Base-by-base conservation (phyloP, 1,140 invertebrate species). In the Drosophila gunungcola region DNA sequence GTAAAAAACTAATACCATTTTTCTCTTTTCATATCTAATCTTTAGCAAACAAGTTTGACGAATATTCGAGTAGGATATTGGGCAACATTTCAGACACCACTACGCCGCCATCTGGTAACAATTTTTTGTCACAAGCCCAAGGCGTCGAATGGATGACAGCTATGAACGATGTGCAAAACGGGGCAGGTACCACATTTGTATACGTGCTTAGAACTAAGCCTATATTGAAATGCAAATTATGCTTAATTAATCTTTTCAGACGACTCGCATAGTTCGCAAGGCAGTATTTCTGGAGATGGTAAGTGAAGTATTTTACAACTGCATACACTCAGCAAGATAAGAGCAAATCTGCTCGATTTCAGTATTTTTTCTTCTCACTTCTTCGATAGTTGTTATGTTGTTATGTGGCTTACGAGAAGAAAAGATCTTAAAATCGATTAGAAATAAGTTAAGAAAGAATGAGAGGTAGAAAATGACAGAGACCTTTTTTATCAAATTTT, bases 221-320 rank as follows among this genome's bases (percentile, higher is more conserved):
- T 43, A 21, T 36, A 36, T 32, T 29, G 25, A 45, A 41, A 27
- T 29, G 3, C 12, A 4, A 36, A 48, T 36, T 36, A 21, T 52
- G 11, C 9, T 41, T 0, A 32, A 32, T 49, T 61, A 12, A 43
- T 13, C 9, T n/a, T 67, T 79, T 57, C 42, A 92, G 91, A 92
- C 56, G 91, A 92, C 64, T 91, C 90, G 2, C 90, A 78, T 56
- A 92, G 91, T 54, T 92, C 91, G 9, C 91, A 92, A 60, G 91
- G 82, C 32, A 92, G 91, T 42, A 90, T 92, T 55, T 90, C 84
- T 11, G 91, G 91, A 4, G 91, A 92, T 51, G 91, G 91, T 92
- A 73, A 90, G 91, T 75, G 11, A 2, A 32, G 29, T 32, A 32
- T 32, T 32, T 7, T 32, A 32, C 5, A 32, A 7, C 29, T 32